A percentile compares a stretch with the other conserved stretches of the same genome.
phyloP scores from a whole-genome alignment of 2,113 vertebrate genomes.

The Salvator merianae region DNA sequence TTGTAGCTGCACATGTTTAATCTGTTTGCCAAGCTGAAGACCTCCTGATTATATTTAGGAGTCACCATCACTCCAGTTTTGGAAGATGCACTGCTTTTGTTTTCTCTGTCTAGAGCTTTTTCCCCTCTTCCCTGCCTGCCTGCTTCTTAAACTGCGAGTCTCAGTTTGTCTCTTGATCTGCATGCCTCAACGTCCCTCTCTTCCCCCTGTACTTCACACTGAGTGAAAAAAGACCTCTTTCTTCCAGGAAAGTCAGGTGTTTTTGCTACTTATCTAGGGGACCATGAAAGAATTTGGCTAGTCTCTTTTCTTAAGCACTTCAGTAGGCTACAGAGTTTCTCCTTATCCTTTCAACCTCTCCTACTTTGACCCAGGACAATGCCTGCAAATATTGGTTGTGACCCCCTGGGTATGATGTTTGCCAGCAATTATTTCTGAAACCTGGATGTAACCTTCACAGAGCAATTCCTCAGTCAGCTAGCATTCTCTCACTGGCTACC shows the following conservation, averaged over 20 bases:
- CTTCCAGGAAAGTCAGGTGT: too few relatives aligned
- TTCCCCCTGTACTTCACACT: background rate
- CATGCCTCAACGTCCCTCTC: background rate
- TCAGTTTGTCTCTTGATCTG: background rate
- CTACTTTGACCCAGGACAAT: background rate
- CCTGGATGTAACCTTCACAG: background rate
- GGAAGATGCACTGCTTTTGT: background rate
- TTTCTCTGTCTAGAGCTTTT: background rate
- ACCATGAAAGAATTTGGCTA: background rate
- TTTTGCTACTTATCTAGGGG: background rate
- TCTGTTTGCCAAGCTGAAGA: too few relatives aligned
- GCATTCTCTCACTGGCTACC: background rate
- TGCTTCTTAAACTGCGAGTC: background rate
- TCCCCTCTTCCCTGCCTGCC: background rate
- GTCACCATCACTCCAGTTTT: background rate
- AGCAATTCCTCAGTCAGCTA: background rate
- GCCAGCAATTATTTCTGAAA: conserved; percentile 7
- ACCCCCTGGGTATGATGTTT: background rate
- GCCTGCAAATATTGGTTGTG: background rate
- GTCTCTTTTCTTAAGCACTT: background rate
- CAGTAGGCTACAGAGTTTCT: background rate
- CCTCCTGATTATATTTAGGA: background rate
- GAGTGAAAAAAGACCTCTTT: background rate
- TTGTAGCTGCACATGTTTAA: background rate
- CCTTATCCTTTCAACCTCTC: background rate